Evolutionary conservation across 2,888 invertebrate species (phyloP), one percentile per base, ranked within the genome.

Genomic region (Acronicta leporina): DNA sequence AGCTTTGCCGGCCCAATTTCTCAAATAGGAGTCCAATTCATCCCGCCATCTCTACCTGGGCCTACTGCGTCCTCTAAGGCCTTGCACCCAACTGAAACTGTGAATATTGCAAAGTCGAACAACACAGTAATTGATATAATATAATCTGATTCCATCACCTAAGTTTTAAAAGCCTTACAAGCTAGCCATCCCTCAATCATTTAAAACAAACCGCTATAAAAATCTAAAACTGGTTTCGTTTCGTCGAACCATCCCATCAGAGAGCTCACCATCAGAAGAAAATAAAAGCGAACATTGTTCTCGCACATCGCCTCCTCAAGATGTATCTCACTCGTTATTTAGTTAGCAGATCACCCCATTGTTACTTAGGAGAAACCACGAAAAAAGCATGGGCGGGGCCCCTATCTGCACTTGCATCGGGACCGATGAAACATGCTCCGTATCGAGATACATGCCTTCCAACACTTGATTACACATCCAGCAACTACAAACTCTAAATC

Each of bases 261-360:
- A 51, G 67, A 58, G 64, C 63, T 48, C 51, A 67, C 61, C 81
- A 81, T 75, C 79, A 75, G 77, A 80, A 79, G 77, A 82, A 84
- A 85, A 86, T 84, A 85, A 85, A 80, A 69, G 51, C 71, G 78
- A 79, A 86, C 86, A 87, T 87, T 87, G 87, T 87, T 87, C 85
- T 83, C 82, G 82, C 86, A 87, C 87, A 86, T 84, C 85, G 85
- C 83, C 85, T 84, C 82, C 85, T 75, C 63, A 60, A 77, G 90
- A 89, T 90, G 84, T 83, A 90, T 90, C 90, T 82, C 79, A 81
- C 89, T 88, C 84, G 91, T 92, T 94, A 93, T 93, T 94, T 93
- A 92, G 93, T 93, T 92, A 92, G 88, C 92, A 89, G 93, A 94
- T 94, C 92, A 90, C 86, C 86, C 92, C 94, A 94, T 94, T 94